Base-by-base conservation (phyloP, 2,888 invertebrate species). In the Chalcosyrphus nemorum region DNA sequence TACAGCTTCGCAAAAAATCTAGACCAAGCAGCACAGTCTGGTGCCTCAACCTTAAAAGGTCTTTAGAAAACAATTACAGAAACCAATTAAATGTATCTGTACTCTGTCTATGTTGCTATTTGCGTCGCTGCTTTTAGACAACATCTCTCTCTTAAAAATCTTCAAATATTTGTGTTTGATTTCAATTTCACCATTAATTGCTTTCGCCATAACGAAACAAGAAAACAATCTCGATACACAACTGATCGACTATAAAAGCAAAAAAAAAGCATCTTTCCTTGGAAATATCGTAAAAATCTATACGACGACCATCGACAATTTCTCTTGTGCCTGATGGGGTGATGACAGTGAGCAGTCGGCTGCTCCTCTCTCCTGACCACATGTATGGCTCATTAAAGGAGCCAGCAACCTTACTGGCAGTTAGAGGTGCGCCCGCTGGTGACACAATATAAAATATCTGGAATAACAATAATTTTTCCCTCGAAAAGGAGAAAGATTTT, bases 131-230 rank as follows among this genome's bases (percentile, higher is more conserved):
- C 41, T 56, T 63, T 6, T 24, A 41, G 19, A 70, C 29, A 9
- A 13, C 52, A 38, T 24, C n/a, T 27, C 21, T 29, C n/a, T 19
- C 19, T 35, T n/a, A n/a, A n/a, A n/a, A 54, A 47, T 77, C 50
- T 9, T 71, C 65, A 81, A 81, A 81, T 81, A 81, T 81, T 81
- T 81, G 77, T 77, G 50, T 81, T 81, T 81, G 77, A 81, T 81
- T 77, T 81, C 81, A 71, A 68, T 81, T 81, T 68, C 70, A 57
- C 17, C 81, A 81, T 81, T 81, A 81, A 81, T 81, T 77, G 81
- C 81, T 77, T 81, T 81, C 50, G 71, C 70, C 65, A 66, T 71
- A 63, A 57, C 75, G 15, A 38, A 45, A 43, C 54, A 5, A 35
- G 27, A 35, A 66, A 6, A 45, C 17, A 32, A 0, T 5, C 21